phyloP scores from a whole-genome alignment of 2,888 invertebrate genomes.

The Standfussiana lucernea region DNA sequence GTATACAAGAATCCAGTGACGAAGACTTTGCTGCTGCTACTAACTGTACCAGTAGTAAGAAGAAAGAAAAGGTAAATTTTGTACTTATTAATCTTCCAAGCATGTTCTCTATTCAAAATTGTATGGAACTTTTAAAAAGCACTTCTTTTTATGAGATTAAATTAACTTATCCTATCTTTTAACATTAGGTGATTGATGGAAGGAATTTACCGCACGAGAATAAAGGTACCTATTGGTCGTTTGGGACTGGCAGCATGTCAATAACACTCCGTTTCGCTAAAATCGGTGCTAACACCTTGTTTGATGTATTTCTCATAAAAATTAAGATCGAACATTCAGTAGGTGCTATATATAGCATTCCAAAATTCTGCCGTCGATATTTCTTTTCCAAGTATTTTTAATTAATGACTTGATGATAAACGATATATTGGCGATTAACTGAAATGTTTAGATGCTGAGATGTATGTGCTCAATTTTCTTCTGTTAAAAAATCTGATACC shows the following conservation, averaged over 20 bases:
- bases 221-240: conserved; percentile 77
- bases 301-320: conserved; percentile 8
- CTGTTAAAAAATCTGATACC: neutral
- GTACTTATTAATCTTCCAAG: neutral
- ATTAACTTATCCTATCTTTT: conserved; percentile 73
- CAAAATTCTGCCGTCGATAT: neutral
- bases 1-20: conserved; percentile 80
- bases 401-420: neutral
- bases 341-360: neutral
- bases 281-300: conserved; percentile 60
- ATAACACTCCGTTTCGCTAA: conserved; percentile 48
- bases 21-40: conserved; percentile 78
- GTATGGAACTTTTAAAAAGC: conserved; percentile 41
- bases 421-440: neutral
- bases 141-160: conserved; percentile 39
- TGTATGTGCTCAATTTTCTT: neutral
- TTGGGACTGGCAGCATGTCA: conserved; percentile 60
- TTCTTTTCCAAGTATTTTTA: neutral
- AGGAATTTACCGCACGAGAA: conserved; percentile 76
- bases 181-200: conserved; percentile 82
- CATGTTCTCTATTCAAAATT: conserved; percentile 49
- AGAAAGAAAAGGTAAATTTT: conserved; percentile 82
- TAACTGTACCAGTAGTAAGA: conserved; percentile 75
- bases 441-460: neutral
- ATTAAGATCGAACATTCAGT: neutral